phyloP scores from a whole-genome alignment of 2,888 invertebrate species.

The Atherix ibis region DNA sequence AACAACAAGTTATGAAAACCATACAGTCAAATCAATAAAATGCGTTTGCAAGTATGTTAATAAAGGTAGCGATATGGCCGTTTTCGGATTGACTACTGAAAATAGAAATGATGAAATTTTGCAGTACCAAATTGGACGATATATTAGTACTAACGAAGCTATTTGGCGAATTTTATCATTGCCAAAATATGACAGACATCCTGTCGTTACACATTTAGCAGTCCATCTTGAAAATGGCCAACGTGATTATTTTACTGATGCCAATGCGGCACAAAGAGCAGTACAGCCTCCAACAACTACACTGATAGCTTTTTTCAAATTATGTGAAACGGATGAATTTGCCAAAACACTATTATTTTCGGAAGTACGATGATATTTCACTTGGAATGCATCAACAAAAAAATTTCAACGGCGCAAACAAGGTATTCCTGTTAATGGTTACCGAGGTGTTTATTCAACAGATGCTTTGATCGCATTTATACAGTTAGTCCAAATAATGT shows the following conservation, averaged over 20 bases:
- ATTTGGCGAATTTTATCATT: slow-evolving; percentile 13
- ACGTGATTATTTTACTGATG: slow-evolving; percentile 19
- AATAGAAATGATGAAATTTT: slow-evolving; percentile 10
- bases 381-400: slow-evolving; percentile 20
- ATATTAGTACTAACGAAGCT: too few species aligned
- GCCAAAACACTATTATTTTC: too few species aligned
- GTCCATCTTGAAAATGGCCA: too few species aligned
- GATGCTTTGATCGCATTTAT: slow-evolving; percentile 22
- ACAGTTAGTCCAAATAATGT: slow-evolving; percentile 24
- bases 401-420: slow-evolving; percentile 20
- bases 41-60: neutral
- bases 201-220: too few species aligned
- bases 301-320: too few species aligned
- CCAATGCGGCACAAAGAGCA: too few species aligned
- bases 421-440: slow-evolving; percentile 17
- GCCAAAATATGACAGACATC: too few species aligned
- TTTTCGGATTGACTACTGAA: slow-evolving; percentile 17
- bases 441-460: slow-evolving; percentile 17
- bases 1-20: too few species aligned
- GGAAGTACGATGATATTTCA: slow-evolving; percentile 21
- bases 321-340: too few species aligned
- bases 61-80: too few species aligned
- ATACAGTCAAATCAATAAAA: neutral
- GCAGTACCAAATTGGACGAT: slow-evolving; percentile 13
- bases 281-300: too few species aligned